A percentile compares a stretch with the other conserved stretches of the same genome.
These are phyloP conservation scores for Hemibagrus wyckioides DNA, from an alignment of 2,113 vertebrate genomes.

Conservation along the genomic window DNA sequence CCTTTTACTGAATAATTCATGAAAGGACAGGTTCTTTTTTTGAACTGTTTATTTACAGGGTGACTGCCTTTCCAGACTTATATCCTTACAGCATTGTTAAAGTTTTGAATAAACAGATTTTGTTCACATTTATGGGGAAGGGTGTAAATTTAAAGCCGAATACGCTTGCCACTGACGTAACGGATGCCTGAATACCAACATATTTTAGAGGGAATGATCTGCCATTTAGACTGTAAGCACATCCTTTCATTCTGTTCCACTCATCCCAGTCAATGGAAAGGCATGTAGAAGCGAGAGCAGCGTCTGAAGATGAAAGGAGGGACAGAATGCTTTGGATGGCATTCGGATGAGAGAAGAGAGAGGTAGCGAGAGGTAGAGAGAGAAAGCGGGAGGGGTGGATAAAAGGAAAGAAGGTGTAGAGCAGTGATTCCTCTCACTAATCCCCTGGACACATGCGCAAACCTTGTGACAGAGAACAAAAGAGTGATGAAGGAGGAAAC, in stretches of 20 bases:
- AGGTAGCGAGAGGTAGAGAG: conserved; percentile 37
- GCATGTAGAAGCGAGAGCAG: conserved; percentile 46
- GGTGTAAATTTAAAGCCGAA: not conserved
- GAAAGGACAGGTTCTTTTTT: not conserved
- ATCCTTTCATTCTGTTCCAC: not conserved
- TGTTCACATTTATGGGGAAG: not conserved
- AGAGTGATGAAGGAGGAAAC: not conserved
- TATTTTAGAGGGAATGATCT: not conserved
- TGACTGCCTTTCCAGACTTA: not conserved
- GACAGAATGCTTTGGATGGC: conserved; percentile 4
- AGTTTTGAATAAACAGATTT: not conserved
- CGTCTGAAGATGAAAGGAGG: conserved; percentile 19
- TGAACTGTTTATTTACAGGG: not conserved
- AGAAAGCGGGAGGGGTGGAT: conserved; percentile 54
- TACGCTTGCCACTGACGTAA: not conserved
- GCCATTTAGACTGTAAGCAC: not conserved
- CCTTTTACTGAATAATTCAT: not conserved
- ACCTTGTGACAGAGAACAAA: not conserved
- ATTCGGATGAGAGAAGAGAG: conserved; percentile 15
- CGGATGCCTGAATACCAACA: not conserved
- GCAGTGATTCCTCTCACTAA: not conserved
- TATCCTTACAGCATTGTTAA: not conserved
- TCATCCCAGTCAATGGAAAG: conserved; percentile 10
- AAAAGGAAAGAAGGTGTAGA: not conserved
- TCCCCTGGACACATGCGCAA: not conserved